Conservation (phyloP, 2,113 vertebrate genomes). For the Psilopogon haemacephalus region DNA sequence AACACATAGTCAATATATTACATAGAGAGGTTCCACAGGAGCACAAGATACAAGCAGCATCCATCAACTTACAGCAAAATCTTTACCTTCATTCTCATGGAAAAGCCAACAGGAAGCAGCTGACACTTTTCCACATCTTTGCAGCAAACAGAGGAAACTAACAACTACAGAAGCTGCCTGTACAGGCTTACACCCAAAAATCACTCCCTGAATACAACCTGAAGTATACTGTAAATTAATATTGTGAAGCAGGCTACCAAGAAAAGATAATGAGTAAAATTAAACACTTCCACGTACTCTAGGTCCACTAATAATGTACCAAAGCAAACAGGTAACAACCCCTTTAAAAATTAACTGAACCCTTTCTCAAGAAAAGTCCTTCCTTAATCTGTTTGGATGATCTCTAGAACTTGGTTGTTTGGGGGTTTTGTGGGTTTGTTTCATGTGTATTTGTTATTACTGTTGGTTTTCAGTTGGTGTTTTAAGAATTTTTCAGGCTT, state of each 20-base stretch:
- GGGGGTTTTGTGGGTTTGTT: too few relatives aligned
- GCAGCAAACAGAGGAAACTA: neutral
- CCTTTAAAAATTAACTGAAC: neutral
- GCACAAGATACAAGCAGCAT: neutral
- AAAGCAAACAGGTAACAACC: neutral
- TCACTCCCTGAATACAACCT: neutral
- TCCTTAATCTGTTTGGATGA: neutral
- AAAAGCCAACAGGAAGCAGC: neutral
- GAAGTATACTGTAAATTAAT: too few relatives aligned
- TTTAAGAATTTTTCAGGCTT: neutral
- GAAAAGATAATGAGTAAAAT: neutral
- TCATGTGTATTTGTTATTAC: neutral
- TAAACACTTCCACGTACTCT: neutral
- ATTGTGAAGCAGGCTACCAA: neutral
- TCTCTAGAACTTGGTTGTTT: neutral
- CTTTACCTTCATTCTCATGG: neutral
- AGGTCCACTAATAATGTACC: accelerated
- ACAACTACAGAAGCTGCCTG: neutral
- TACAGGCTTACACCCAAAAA: neutral
- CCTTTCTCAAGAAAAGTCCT: neutral
- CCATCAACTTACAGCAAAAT: neutral
- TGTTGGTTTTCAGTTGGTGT: too few relatives aligned
- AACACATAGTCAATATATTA: accelerated
- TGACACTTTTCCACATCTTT: neutral
- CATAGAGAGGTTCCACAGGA: neutral